These are phyloP conservation scores for Mamestra brassicae DNA, from an alignment of 2,888 invertebrate genomes.

Conservation along the genomic window DNA sequence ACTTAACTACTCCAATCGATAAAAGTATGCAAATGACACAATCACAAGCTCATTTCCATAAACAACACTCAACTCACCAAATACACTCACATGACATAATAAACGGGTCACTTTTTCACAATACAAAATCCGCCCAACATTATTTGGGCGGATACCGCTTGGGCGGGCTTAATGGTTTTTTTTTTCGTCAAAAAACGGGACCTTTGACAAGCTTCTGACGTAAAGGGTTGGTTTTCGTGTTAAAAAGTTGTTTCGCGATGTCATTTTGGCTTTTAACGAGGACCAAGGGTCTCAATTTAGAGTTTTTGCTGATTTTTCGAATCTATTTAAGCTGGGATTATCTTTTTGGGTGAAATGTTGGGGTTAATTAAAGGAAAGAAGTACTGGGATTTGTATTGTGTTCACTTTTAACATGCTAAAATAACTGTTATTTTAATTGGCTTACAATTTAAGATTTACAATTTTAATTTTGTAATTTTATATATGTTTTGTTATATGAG, in stretches of 20 bases:
- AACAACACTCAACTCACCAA: slow-evolving; percentile 8
- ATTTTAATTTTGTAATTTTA: not conserved
- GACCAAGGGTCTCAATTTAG: slow-evolving; percentile 47
- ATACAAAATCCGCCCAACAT: slow-evolving; percentile 45
- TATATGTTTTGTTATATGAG: not conserved
- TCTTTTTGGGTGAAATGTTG: slow-evolving; percentile 28
- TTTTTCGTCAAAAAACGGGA: slow-evolving; percentile 48
- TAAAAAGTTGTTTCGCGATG: slow-evolving; percentile 60
- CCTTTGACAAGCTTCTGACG: slow-evolving; percentile 60
- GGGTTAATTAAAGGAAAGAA: slow-evolving; percentile 29
- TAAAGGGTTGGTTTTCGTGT: slow-evolving; percentile 59
- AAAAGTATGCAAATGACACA: not conserved
- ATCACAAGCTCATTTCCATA: slow-evolving; percentile 12
- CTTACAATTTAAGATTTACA: not conserved
- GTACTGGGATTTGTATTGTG: not conserved
- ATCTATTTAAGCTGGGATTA: slow-evolving; percentile 36
- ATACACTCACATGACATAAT: slow-evolving; percentile 51
- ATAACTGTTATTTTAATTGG: not conserved
- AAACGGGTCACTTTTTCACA: slow-evolving; percentile 59
- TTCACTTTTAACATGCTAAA: not conserved
- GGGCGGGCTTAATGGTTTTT: slow-evolving; percentile 47
- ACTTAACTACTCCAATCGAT: not conserved
- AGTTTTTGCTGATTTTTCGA: slow-evolving; percentile 52
- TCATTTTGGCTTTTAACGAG: slow-evolving; percentile 63
- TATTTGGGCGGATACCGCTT: slow-evolving; percentile 55